Base-by-base conservation (phyloP, 1,140 invertebrate genomes). In the Drosophila eugracilis region DNA sequence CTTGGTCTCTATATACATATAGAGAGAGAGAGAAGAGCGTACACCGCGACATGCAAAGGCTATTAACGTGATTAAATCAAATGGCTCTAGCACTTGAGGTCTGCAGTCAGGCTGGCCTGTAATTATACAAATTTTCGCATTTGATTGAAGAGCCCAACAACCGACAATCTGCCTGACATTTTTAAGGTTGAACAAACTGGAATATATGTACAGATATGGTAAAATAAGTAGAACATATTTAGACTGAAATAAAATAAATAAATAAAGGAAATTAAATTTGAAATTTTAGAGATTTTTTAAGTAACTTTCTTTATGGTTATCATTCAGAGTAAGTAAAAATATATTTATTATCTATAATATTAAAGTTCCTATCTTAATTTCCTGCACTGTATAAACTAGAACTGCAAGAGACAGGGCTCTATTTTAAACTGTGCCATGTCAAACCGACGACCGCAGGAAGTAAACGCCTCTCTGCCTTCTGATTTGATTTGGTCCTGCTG, bases 21-120 rank as follows among this genome's bases (percentile, higher is more conserved):
- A 21, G 22, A 3, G 55, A 22, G n/a, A n/a, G n/a, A n/a, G n/a
- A n/a, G n/a, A n/a, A n/a, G n/a, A n/a, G n/a, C n/a, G n/a, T n/a
- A 30, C n/a, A 26, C 44, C 42, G 63, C 74, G 74, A 88, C 81
- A 88, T 88, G 81, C 78, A 78, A 88, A 78, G 57, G 84, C 83
- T 78, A 75, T 86, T 86, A 86, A 78, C 75, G 65, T 86, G 83
- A 86, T 88, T 88, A 86, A 88, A 86, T 88, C 83, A 81, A 88
- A 75, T 67, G 57, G 59, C 59, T 47, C 45, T 37, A 44, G 34
- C 60, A 58, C 70, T 58, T 52, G 66, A 47, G 63, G 60, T 21
- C 39, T 26, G 57, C 37, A 15, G n/a, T 32, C 32, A n/a, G 34
- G 10, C 7, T 71, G 47, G 63, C 57, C 69, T 75, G 63, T 83